These are phyloP conservation scores for Sicus ferrugineus DNA, from an alignment of 2,888 invertebrate species.

Conservation along the genomic window DNA sequence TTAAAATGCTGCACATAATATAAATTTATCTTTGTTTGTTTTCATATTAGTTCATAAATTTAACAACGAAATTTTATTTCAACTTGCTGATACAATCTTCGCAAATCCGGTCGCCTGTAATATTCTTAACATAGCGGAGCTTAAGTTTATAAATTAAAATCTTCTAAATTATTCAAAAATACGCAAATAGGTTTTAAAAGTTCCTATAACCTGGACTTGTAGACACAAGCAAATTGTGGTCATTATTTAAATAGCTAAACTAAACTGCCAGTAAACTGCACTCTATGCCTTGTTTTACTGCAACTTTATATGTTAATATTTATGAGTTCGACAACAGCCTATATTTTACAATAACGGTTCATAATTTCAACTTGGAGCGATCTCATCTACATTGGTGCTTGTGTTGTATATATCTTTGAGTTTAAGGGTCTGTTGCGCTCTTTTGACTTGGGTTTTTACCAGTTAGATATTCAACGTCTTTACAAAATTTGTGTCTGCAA, in stretches of 20 bases:
- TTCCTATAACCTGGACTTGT: conserved; percentile 18
- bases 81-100: too few species aligned
- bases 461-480: neutral
- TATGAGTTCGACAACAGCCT: conserved; percentile 28
- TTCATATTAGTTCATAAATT: conserved; percentile 46
- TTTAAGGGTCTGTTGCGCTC: neutral
- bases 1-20: conserved; percentile 38
- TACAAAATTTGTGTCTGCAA: neutral
- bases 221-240: conserved; percentile 25
- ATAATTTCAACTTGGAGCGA: conserved; percentile 25
- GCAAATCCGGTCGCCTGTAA: conserved; percentile 12
- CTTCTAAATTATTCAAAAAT: conserved; percentile 13
- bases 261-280: neutral
- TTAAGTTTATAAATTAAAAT: conserved; percentile 18
- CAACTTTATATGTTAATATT: conserved; percentile 22
- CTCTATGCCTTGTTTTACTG: too few species aligned
- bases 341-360: conserved; percentile 33
- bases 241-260: conserved; percentile 12
- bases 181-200: neutral
- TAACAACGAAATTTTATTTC: conserved; percentile 51
- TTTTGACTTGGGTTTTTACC: neutral
- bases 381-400: neutral
- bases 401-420: conserved; percentile 5
- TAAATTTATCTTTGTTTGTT: conserved; percentile 29
- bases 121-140: conserved; percentile 2